A percentile compares a stretch with the other conserved stretches of the same genome.
phyloP scores from a whole-genome alignment of 2,113 vertebrate genomes.

The Egretta garzetta region DNA sequence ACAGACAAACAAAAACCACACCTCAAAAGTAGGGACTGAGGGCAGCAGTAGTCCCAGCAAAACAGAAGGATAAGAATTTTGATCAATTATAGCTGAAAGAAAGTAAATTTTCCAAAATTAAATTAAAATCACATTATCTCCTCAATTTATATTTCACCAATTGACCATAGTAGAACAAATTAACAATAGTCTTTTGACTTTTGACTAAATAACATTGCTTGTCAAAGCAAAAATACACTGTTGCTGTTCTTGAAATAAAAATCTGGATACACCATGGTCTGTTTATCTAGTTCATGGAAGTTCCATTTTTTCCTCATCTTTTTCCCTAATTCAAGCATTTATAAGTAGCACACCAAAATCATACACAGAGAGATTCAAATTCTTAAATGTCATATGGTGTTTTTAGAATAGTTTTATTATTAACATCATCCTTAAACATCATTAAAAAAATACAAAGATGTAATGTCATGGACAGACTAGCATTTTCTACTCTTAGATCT shows the following conservation, averaged over 20 bases:
- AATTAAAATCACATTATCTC: neutral
- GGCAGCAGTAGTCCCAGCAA: neutral
- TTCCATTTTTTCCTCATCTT: neutral
- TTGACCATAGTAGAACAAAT: neutral
- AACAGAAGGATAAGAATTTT: neutral
- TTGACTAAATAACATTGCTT: neutral
- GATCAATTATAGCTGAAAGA: neutral
- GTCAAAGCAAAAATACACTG: neutral
- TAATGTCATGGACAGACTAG: neutral
- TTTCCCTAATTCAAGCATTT: neutral
- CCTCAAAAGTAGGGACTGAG: neutral
- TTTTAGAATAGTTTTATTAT: neutral
- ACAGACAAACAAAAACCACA: neutral
- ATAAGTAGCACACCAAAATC: neutral
- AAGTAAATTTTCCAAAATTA: neutral
- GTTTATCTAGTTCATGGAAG: neutral
- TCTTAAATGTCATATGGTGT: neutral
- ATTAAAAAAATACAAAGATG: neutral
- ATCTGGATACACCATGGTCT: neutral
- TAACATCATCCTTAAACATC: neutral
- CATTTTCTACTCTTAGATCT: neutral
- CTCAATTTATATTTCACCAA: neutral
- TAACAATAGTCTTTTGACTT: neutral
- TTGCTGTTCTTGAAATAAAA: neutral
- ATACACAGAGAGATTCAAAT: neutral